phyloP scores from a whole-genome alignment of 2,888 invertebrate species.

The Aphodius granarius region DNA sequence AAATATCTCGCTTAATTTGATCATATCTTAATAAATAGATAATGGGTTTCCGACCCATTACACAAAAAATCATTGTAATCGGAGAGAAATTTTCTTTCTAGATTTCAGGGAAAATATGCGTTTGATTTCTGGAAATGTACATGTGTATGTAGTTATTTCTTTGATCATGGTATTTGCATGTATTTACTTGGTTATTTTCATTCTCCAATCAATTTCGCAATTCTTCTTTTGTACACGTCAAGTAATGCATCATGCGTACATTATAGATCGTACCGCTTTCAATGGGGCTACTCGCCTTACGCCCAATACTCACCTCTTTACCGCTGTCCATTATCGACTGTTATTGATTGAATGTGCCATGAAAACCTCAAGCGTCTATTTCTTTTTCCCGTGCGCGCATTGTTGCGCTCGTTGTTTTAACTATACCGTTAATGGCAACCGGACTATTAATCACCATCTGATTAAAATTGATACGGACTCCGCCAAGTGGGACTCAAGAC shows the following conservation, averaged over 20 bases:
- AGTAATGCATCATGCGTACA: not conserved
- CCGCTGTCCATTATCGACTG: not conserved
- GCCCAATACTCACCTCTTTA: not conserved
- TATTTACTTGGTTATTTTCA: too few relatives aligned
- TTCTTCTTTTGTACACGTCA: not conserved
- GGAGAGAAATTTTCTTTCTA: too few relatives aligned
- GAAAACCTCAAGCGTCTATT: not conserved
- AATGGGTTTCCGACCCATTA: too few relatives aligned
- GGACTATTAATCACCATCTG: constrained; percentile 21
- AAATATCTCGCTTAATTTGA: too few relatives aligned
- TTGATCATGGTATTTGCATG: too few relatives aligned
- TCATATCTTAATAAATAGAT: too few relatives aligned
- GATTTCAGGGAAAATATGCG: too few relatives aligned
- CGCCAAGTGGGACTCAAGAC: not conserved
- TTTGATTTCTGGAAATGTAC: too few relatives aligned
- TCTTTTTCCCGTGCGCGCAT: not conserved
- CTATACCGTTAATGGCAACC: constrained; percentile 14
- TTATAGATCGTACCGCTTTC: not conserved
- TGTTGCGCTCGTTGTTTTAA: not conserved
- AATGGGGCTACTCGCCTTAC: not conserved
- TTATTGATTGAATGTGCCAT: not conserved
- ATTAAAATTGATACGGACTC: constrained; percentile 22
- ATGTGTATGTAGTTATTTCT: too few relatives aligned
- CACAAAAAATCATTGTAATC: too few relatives aligned
- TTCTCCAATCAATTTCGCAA: not conserved